Conservation (phyloP, 2,113 vertebrate species). For the Oreotrochilus melanogaster region DNA sequence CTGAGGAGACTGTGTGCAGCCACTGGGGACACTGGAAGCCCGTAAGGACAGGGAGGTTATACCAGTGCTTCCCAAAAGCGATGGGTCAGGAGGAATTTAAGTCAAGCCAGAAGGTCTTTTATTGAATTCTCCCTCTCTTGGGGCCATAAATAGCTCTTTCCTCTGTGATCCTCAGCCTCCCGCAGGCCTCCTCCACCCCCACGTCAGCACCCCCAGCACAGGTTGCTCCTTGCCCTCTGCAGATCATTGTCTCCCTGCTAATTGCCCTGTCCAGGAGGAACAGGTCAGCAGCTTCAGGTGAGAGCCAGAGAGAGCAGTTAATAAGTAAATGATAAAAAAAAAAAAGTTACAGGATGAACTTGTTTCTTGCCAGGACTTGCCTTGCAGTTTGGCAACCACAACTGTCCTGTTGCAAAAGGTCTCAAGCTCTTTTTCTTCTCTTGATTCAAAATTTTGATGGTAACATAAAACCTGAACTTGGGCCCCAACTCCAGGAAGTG, state of each 20-base stretch:
- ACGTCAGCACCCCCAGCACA: slow-evolving; percentile 5
- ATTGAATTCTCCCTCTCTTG: slow-evolving; percentile 33
- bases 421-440: not conserved
- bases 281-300: slow-evolving; percentile 70
- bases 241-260: slow-evolving; percentile 63
- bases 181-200: not conserved
- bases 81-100: slow-evolving; percentile 52
- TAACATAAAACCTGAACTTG: not conserved
- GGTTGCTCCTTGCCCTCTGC: slow-evolving; percentile 66
- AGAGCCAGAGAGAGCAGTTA: slow-evolving; percentile 57
- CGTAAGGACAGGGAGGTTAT: not conserved
- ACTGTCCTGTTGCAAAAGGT: slow-evolving; percentile 12
- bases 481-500: not conserved
- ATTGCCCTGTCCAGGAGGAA: slow-evolving; percentile 55
- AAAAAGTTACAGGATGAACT: slow-evolving; percentile 52
- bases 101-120: slow-evolving; percentile 31
- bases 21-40: not conserved
- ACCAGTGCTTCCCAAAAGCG: not conserved
- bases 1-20: not conserved
- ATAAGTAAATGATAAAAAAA: slow-evolving; percentile 72
- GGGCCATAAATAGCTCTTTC: slow-evolving; percentile 47
- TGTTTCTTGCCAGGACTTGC: slow-evolving; percentile 55
- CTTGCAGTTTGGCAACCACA: not conserved
- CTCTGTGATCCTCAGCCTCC: slow-evolving; percentile 20
- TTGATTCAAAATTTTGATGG: not conserved